phyloP scores from a whole-genome alignment of 2,888 invertebrate genomes.

The Sisyra terminalis region DNA sequence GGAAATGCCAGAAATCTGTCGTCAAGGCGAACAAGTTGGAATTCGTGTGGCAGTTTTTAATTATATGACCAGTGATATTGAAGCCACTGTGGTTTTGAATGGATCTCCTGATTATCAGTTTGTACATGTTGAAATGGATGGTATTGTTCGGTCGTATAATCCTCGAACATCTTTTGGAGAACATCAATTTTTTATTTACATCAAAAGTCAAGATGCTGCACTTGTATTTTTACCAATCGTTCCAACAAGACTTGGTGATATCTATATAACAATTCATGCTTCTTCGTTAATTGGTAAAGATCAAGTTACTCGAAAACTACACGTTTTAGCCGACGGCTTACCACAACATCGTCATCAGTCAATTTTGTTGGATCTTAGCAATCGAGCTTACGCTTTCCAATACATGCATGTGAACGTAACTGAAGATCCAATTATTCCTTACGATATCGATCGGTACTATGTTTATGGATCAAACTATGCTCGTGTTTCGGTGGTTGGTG shows the following conservation, averaged over 20 bases:
- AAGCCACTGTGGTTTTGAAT: constrained; percentile 73
- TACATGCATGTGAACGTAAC: constrained; percentile 93
- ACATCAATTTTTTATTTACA: constrained; percentile 87
- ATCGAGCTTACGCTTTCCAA: constrained; percentile 79
- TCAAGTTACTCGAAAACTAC: constrained; percentile 41
- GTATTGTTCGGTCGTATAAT: constrained; percentile 73
- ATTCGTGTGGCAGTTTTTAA: constrained; percentile 87
- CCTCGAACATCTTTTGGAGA: constrained; percentile 84
- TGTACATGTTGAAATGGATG: constrained; percentile 79
- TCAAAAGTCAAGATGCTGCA: constrained; percentile 57
- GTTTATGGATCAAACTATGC: constrained; percentile 86
- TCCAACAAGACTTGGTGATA: constrained; percentile 59
- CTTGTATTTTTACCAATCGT: constrained; percentile 86
- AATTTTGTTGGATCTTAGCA: constrained; percentile 79
- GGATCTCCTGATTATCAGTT: constrained; percentile 79
- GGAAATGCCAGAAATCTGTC: constrained; percentile 70
- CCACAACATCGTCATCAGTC: constrained; percentile 88
- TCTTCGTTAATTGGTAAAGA: constrained; percentile 58
- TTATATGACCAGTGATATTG: constrained; percentile 71
- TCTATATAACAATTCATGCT: constrained; percentile 61
- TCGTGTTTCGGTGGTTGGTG: constrained; percentile 67
- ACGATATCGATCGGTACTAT: constrained; percentile 80
- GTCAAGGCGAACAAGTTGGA: constrained; percentile 88
- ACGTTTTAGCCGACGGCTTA: constrained; percentile 74
- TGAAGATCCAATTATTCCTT: constrained; percentile 82